phyloP scores from a whole-genome alignment of 2,888 invertebrate species.

The Helicoverpa assulta region DNA sequence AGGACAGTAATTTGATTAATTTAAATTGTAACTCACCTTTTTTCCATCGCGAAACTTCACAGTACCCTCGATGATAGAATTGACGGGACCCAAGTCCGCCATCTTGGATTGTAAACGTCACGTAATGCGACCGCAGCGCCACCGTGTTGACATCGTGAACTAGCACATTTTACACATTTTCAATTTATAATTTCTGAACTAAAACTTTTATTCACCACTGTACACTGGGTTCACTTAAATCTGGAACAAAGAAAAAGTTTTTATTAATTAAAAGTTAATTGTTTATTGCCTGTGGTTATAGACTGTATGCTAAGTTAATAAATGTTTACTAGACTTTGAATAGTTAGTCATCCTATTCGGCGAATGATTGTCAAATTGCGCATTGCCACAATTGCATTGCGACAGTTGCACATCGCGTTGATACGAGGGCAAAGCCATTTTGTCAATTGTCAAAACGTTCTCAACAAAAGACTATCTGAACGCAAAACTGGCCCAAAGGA shows the following conservation, averaged over 20 bases:
- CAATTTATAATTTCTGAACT: slow-evolving; percentile 34
- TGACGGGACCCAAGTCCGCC: slow-evolving; percentile 89
- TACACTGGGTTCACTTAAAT: slow-evolving; percentile 56
- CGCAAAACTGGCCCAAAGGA: slow-evolving; percentile 4
- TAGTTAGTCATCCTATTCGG: neutral
- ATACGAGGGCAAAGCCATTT: slow-evolving; percentile 20
- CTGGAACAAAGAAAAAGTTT: slow-evolving; percentile 57
- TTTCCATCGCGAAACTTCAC: slow-evolving; percentile 97
- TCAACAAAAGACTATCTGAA: slow-evolving; percentile 19
- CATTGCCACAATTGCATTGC: slow-evolving; percentile 29
- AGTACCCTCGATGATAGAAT: slow-evolving; percentile 96
- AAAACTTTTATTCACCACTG: slow-evolving; percentile 52
- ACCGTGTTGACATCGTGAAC: slow-evolving; percentile 78
- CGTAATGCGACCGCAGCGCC: slow-evolving; percentile 84
- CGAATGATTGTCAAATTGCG: slow-evolving; percentile 8
- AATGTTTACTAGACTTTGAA: neutral
- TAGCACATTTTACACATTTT: slow-evolving; percentile 76
- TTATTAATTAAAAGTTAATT: slow-evolving; percentile 48
- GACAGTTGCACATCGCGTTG: slow-evolving; percentile 21
- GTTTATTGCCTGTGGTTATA: slow-evolving; percentile 33
- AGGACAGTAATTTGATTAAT: slow-evolving; percentile 35
- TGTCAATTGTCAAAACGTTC: slow-evolving; percentile 28
- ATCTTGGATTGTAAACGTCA: slow-evolving; percentile 81
- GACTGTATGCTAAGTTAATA: slow-evolving; percentile 7
- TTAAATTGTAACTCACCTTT: slow-evolving; percentile 91